Evolutionary conservation across 2,888 invertebrate species (phyloP).

Genomic region (Leucophenga montana): DNA sequence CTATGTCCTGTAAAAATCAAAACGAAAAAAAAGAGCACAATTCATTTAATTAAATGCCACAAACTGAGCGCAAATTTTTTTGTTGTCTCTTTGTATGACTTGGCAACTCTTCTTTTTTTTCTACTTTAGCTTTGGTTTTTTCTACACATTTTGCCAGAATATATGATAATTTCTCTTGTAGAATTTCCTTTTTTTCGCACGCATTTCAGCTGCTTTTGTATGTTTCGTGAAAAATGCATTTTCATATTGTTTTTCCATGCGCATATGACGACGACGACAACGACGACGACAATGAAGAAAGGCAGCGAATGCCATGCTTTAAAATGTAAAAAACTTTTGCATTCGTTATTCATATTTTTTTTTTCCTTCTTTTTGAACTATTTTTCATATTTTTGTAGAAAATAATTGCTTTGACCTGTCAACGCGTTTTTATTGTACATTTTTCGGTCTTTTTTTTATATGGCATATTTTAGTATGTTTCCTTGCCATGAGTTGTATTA

Average conservation of each 20-base stretch:
- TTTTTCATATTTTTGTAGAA: background rate
- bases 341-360: background rate
- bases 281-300: too few species aligned
- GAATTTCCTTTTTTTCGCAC: background rate
- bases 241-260: conserved; percentile 7
- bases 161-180: conserved; percentile 3
- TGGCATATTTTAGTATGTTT: background rate
- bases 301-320: background rate
- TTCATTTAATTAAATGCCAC: conserved; percentile 10
- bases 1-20: background rate
- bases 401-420: conserved; percentile 10
- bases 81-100: too few species aligned
- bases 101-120: background rate
- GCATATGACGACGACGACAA: background rate
- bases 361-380: background rate
- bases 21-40: background rate
- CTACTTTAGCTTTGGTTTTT: background rate
- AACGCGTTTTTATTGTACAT: background rate
- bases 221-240: conserved; percentile 9
- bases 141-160: background rate
- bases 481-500: too few species aligned
- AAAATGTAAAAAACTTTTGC: conserved; percentile 1
- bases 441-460: background rate
- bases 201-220: background rate
- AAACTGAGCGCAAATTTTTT: background rate